These are phyloP conservation scores for Musca domestica DNA, from an alignment of 1,140 invertebrate species.

Conservation along the genomic window DNA sequence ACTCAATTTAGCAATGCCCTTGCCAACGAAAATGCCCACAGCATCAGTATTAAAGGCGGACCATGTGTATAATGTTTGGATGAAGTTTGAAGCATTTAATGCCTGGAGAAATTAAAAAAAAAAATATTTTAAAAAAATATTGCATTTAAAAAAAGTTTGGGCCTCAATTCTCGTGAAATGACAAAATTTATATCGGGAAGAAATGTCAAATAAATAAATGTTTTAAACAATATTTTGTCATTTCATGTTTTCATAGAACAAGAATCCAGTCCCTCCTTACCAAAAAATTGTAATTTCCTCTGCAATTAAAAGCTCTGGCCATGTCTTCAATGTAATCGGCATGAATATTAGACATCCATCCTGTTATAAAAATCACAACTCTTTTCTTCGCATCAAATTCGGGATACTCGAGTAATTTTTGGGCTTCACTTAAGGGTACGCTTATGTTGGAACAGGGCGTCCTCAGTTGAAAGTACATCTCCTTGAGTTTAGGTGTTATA, in stretches of 20 bases:
- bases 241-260: too few relatives aligned
- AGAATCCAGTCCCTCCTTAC: too few relatives aligned
- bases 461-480: constrained; percentile 20
- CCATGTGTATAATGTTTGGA: constrained; percentile 51
- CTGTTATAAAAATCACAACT: constrained; percentile 16
- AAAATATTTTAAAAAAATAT: background rate
- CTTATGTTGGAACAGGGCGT: constrained; percentile 3
- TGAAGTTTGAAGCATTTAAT: constrained; percentile 43
- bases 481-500: background rate
- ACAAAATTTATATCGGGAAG: too few relatives aligned
- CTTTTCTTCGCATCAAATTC: constrained; percentile 19
- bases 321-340: constrained; percentile 12
- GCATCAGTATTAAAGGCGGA: constrained; percentile 47
- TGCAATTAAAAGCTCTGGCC: constrained; percentile 38
- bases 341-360: constrained; percentile 23
- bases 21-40: constrained; percentile 41
- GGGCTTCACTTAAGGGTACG: background rate
- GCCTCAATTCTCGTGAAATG: too few relatives aligned
- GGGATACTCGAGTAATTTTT: background rate
- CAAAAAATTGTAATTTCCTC: constrained; percentile 45
- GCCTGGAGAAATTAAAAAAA: constrained; percentile 30
- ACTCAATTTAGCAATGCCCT: constrained; percentile 36
- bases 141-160: too few relatives aligned
- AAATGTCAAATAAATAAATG: background rate
- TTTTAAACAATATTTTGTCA: background rate